Conservation (phyloP, 2,797 vertebrate species). For the Characodon lateralis region DNA sequence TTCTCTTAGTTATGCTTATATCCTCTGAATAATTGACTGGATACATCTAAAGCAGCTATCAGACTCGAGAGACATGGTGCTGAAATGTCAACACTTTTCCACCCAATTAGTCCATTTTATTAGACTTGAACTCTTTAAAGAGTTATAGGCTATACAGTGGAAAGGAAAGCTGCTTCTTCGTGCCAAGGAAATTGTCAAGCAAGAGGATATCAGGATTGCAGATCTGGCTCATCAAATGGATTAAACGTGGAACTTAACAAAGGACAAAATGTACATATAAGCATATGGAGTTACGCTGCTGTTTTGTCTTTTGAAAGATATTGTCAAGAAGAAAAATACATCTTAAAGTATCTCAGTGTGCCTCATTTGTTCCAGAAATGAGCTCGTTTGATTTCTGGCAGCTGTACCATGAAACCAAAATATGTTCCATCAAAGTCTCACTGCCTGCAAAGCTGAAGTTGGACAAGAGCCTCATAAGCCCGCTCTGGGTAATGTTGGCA, state of each 20-base stretch:
- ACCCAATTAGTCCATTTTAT: constrained; percentile 50
- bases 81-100: constrained; percentile 60
- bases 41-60: constrained; percentile 8
- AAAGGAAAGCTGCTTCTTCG: constrained; percentile 21
- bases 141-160: constrained; percentile 20
- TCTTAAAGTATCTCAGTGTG: constrained; percentile 27
- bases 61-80: constrained; percentile 22
- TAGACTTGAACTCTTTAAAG: constrained; percentile 27
- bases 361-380: constrained; percentile 46
- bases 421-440: constrained; percentile 48
- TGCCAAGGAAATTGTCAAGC: constrained; percentile 18
- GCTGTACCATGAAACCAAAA: constrained; percentile 27
- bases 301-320: constrained; percentile 14
- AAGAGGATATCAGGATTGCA: not conserved
- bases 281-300: not conserved
- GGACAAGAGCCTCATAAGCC: constrained; percentile 44
- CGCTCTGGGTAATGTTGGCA: constrained; percentile 13
- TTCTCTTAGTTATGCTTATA: constrained; percentile 21
- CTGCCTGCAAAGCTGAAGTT: constrained; percentile 25
- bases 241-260: not conserved
- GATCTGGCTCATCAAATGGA: not conserved
- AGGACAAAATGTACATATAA: constrained; percentile 4
- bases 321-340: constrained; percentile 22
- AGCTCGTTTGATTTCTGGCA: constrained; percentile 29
- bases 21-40: constrained; percentile 42